Evolutionary conservation across 2,888 invertebrate species (phyloP), one percentile per base, ranked within the genome.

Genomic region (Bhutanitis thaidina): DNA sequence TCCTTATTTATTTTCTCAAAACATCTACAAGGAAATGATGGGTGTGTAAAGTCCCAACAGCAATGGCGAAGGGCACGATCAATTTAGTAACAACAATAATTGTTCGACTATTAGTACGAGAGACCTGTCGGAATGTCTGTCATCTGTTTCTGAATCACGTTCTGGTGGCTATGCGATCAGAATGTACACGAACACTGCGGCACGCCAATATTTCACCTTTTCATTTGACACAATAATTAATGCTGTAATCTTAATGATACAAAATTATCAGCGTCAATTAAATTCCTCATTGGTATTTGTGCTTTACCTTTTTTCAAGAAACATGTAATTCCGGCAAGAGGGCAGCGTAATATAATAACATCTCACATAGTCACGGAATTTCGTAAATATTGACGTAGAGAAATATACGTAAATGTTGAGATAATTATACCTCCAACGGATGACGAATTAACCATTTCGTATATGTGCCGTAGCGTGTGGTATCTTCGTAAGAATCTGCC

Each of bases 121-220:
- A 41, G 41, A 46, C 46, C 51, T 46, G 41, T 52, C 37, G 46
- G 51, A 52, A 52, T 52, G 51, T 27, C 41, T 38, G 41, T 52
- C 46, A 46, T 52, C 37, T 52, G 46, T 52, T 52, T 20, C 41
- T 46, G 41, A 52, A 52, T 46, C 41, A 52, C 41, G 51, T 36
- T 46, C 41, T 25, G 7, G 34, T 36, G 8, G 45, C 29, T 25
- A 41, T 45, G 35, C 29, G 41, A 46, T 37, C 46, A 32, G 40
- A 45, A 41, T 46, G 37, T 37, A 47, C 49, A 46, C 51, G 45
- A 51, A 45, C 36, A 30, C 13, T 10, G 29, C 20, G 37, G 37
- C 41, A 51, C 30, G 46, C 41, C 16, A 43, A 51, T 46, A 51
- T 43, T 41, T 46, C 35, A 43, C 12, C 14, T 37, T 51, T 45